Base-by-base conservation (phyloP, 2,113 vertebrate species). In the Nyctereutes procyonoides region DNA sequence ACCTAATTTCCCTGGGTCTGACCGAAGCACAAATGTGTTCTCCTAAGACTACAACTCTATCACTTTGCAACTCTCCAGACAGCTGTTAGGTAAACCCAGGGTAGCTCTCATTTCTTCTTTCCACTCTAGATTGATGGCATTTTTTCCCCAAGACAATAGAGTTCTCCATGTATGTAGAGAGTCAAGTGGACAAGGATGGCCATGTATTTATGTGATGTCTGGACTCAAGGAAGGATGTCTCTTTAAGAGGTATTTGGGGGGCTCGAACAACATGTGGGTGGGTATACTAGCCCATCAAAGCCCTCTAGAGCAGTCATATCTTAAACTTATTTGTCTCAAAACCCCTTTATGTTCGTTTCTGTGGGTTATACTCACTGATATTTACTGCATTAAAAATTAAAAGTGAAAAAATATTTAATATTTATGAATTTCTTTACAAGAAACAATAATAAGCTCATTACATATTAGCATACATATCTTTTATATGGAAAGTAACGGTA, bases 371-470 rank as follows among this genome's bases (percentile, higher is more conserved):
- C 32, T 8, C 71, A 76, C 6, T 56, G 73, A 80, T 55, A 95
- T 53, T 93, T 85, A 62, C n/a, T 71, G 10, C 11, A 79, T 48
- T 83, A 83, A 86, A 94, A 88, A 35, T 76, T 38, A 82, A 96
- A 97, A 26, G 5, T 77, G 35, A n/a, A 24, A 53, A 86, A 65
- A 56, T n/a, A 13, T 76, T 69, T 58, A 83, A 15, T 51, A 65
- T 76, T 74, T 76, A 90, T 60, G 16, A 89, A 65, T 76, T 71
- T 32, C 62, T 88, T 95, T 96, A 43, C 1, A 93, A 91, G 43
- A 53, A 80, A 92, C 1, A 92, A 87, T 60, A 58, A 90, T n/a
- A 92, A 89, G 63, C 22, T 89, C 77, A 69, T 26, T 90, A 14
- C 14, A 17, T 83, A 74, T 35, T 81, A 85, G 69, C 32, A 32